phyloP scores from a whole-genome alignment of 1,140 invertebrate genomes.

The Prorops nasuta region DNA sequence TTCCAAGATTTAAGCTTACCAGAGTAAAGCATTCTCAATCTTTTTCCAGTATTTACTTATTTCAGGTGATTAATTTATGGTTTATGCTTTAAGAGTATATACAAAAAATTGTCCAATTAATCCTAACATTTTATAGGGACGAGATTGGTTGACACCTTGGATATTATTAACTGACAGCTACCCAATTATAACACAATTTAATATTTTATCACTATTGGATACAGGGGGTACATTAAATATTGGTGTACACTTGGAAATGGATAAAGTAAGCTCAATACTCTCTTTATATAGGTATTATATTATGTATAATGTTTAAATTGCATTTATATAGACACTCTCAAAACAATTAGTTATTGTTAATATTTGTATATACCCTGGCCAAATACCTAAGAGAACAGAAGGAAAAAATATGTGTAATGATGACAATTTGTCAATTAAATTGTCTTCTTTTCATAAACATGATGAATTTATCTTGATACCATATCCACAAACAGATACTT shows the following conservation, averaged over 20 bases:
- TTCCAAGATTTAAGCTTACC: slow-evolving; percentile 54
- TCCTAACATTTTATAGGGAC: slow-evolving; percentile 42
- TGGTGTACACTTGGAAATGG: slow-evolving; percentile 45
- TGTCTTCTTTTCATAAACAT: slow-evolving; percentile 38
- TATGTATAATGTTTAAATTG: not conserved
- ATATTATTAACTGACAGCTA: slow-evolving; percentile 48
- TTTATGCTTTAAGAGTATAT: not conserved
- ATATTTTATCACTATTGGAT: slow-evolving; percentile 58
- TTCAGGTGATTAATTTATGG: slow-evolving; percentile 42
- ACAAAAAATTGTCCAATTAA: not conserved
- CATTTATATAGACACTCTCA: slow-evolving; percentile 42
- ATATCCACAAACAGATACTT: slow-evolving; percentile 58
- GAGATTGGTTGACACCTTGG: slow-evolving; percentile 57
- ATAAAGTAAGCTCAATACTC: slow-evolving; percentile 29
- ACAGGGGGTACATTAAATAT: slow-evolving; percentile 60
- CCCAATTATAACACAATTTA: slow-evolving; percentile 54
- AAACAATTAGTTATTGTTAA: slow-evolving; percentile 42
- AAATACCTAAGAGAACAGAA: slow-evolving; percentile 40
- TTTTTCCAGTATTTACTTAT: slow-evolving; percentile 57
- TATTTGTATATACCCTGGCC: slow-evolving; percentile 48
- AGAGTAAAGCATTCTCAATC: slow-evolving; percentile 56
- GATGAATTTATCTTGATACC: slow-evolving; percentile 52
- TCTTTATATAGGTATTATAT: not conserved
- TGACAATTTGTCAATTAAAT: slow-evolving; percentile 39
- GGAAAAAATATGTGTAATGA: slow-evolving; percentile 43